Percentiles rank a stretch among this genome's conserved stretches.
These are phyloP conservation scores for Sebastes glaucus DNA, from an alignment of 2,797 vertebrate genomes.

Conservation along the genomic window DNA sequence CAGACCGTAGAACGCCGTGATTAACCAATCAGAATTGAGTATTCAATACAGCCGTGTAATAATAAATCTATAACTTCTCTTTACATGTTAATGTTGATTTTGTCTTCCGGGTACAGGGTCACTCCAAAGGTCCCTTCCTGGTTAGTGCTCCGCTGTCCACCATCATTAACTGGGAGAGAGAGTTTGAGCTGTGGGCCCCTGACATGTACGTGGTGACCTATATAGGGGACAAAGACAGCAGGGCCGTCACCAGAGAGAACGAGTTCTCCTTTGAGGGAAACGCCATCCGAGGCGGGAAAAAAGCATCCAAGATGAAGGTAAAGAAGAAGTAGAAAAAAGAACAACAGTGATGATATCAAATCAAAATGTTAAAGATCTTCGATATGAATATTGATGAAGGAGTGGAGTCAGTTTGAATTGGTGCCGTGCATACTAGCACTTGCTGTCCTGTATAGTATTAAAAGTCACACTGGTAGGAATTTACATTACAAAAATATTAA, in stretches of 20 bases:
- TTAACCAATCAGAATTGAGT: too few species aligned
- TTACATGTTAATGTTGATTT: background rate
- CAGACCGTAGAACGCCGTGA: too few species aligned
- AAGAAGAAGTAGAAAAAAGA: background rate
- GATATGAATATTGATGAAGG: background rate
- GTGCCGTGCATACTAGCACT: background rate
- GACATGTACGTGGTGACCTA: conserved; percentile 99
- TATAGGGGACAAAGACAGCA: conserved; percentile 96
- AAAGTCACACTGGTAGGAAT: background rate
- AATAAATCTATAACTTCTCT: background rate
- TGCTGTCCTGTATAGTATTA: background rate
- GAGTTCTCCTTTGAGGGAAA: conserved; percentile 98
- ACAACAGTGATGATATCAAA: background rate
- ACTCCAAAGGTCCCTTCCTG: conserved; percentile 97
- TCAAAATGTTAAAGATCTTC: background rate
- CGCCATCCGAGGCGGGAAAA: conserved; percentile 96
- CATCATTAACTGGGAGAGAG: conserved; percentile 99
- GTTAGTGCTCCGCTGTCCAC: conserved; percentile 97
- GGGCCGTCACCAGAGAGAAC: conserved; percentile 97
- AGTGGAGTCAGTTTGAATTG: background rate
- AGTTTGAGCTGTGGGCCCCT: conserved; percentile 99
- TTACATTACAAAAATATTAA: background rate
- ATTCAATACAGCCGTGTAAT: background rate
- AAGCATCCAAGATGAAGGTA: conserved; percentile 98
- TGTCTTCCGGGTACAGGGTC: conserved; percentile 85